Base-by-base conservation (phyloP, 2,113 vertebrate genomes). In the Leptosomus discolor region DNA sequence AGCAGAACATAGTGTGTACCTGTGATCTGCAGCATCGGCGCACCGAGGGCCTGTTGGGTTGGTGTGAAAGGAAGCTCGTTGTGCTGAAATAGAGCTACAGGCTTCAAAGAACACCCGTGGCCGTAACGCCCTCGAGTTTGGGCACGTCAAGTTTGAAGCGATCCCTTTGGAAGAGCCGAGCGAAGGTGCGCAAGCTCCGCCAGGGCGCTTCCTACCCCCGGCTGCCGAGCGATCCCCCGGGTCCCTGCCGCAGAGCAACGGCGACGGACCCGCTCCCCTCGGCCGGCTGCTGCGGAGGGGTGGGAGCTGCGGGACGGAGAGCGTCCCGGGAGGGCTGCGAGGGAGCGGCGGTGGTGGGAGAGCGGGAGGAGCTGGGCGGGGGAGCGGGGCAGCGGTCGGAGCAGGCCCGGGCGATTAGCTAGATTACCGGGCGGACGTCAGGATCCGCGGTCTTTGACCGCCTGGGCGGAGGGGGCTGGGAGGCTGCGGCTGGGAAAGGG, bases 361-460 rank as follows among this genome's bases (percentile, higher is more conserved):
- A 68, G 79, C 36, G 17, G 84, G 46, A 88, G 82, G 12, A 60
- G 85, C 65, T 11, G 61, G 2, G 5, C 8, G 4, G 65, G 32
- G 43, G 74, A 65, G 76, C 67, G 2, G 64, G 54, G 37, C 65
- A 21, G 57, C 20, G 5, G 29, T 39, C 0, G 24, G 79, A 63
- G 67, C 79, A 80, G 82, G 77, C 26, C 83, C 3, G n/a, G 23
- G 81, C 2, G 64, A 85, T 97, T 76, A 94, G 91, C 26, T 46
- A 48, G 94, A 92, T 96, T 91, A 96, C 15, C n/a, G 12, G 76
- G 23, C 16, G 10, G 37, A 48, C 6, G 11, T 34, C 80, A 51
- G 84, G 93, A 96, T 84, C 94, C 51, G 46, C 73, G 22, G 77
- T 68, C 36, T 82, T 78, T 91, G 96, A 90, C 84, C 94, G n/a